These are phyloP conservation scores for Cygnus atratus DNA, from an alignment of 2,113 vertebrate genomes.

Conservation along the genomic window DNA sequence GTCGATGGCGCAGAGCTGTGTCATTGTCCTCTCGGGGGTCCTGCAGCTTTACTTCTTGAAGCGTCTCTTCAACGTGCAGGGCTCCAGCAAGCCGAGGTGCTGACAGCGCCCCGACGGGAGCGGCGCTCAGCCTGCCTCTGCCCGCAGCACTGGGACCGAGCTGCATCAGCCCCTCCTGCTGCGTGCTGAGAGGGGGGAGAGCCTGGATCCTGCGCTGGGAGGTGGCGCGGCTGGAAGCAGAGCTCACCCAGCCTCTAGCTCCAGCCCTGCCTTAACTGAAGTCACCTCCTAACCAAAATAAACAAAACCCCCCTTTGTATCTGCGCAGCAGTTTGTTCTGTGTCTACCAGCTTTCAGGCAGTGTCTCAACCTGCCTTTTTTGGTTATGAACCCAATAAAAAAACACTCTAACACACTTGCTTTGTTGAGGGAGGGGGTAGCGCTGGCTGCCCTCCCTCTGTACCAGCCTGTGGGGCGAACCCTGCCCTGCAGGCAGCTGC, in stretches of 20 bases:
- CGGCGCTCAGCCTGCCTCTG: background rate
- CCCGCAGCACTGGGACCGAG: background rate
- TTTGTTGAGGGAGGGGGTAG: fast-evolving
- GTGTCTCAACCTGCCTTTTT: fast-evolving
- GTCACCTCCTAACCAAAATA: fast-evolving
- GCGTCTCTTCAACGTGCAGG: constrained; percentile 80
- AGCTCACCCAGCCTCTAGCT: fast-evolving
- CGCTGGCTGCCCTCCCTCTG: fast-evolving
- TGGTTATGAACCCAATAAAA: background rate
- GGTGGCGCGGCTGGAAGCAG: background rate
- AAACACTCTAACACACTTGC: fast-evolving
- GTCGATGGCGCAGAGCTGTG: constrained; percentile 84
- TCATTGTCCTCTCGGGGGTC: constrained; percentile 85
- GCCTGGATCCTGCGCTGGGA: background rate
- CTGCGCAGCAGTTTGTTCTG: background rate
- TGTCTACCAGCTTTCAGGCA: fast-evolving
- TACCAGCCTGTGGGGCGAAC: fast-evolving
- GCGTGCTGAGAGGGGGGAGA: fast-evolving
- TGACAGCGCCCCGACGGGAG: background rate
- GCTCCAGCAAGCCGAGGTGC: constrained; percentile 79
- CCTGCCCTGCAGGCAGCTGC: background rate
- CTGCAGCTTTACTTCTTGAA: constrained; percentile 91
- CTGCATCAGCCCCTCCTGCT: background rate
- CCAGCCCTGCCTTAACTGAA: background rate
- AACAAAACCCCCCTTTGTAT: background rate